These are phyloP conservation scores for Benthosema pterotum DNA, from an alignment of 2,797 vertebrate genomes.

Conservation along the genomic window DNA sequence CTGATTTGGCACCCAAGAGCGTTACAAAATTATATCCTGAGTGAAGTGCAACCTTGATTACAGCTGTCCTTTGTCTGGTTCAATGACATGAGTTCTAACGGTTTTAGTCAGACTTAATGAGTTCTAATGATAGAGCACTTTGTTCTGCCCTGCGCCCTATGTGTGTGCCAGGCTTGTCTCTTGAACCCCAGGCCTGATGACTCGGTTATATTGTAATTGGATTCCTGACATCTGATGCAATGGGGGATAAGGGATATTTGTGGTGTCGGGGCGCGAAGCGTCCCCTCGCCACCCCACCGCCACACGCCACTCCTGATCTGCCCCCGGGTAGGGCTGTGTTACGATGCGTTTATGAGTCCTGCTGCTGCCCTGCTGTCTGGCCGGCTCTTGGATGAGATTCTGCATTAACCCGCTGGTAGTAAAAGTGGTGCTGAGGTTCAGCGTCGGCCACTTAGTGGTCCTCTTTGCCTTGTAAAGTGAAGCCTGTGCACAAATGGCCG, in stretches of 20 bases:
- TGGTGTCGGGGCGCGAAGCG: slow-evolving; percentile 35
- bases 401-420: slow-evolving; percentile 56
- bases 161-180: slow-evolving; percentile 34
- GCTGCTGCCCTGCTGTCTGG: slow-evolving; percentile 53
- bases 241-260: slow-evolving; percentile 50
- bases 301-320: too few relatives aligned
- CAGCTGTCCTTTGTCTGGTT: slow-evolving; percentile 51
- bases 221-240: slow-evolving; percentile 45
- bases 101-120: slow-evolving; percentile 48
- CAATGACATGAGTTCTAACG: slow-evolving; percentile 45
- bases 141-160: slow-evolving; percentile 10
- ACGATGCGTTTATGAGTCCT: slow-evolving; percentile 61
- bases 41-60: slow-evolving; percentile 51
- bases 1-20: slow-evolving; percentile 26
- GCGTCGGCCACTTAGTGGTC: slow-evolving; percentile 47
- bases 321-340: slow-evolving; percentile 43
- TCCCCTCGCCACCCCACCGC: too few relatives aligned
- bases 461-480: slow-evolving; percentile 50
- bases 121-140: slow-evolving; percentile 51
- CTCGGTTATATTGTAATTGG: slow-evolving; percentile 43
- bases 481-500: slow-evolving; percentile 32
- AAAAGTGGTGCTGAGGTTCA: slow-evolving; percentile 40
- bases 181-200: slow-evolving; percentile 38
- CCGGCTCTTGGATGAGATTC: slow-evolving; percentile 43
- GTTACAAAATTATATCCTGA: slow-evolving; percentile 25